Evolutionary conservation across 2,113 vertebrate species (phyloP).

Genomic region (Pithys albifrons): DNA sequence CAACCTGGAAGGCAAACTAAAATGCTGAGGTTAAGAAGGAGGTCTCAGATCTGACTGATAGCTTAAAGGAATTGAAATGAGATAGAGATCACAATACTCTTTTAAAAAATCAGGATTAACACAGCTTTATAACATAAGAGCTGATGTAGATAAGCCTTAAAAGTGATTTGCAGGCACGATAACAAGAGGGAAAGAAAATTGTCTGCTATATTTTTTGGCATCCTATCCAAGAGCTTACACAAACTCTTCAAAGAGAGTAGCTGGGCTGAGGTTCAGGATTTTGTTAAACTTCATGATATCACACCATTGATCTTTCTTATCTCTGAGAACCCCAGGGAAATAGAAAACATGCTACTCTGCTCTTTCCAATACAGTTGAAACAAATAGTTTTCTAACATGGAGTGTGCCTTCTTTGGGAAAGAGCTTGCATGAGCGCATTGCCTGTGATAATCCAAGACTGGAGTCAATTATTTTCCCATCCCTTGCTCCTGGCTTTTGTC

Average conservation of each 20-base stretch:
- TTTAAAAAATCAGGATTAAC: neutral
- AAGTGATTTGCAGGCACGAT: neutral
- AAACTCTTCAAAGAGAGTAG: neutral
- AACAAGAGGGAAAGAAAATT: neutral
- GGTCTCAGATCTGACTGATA: neutral
- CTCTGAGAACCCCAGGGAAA: neutral
- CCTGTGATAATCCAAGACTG: fast-evolving
- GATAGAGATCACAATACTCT: neutral
- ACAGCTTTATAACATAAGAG: neutral
- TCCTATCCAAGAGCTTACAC: neutral
- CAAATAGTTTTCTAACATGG: neutral
- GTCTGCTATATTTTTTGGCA: neutral
- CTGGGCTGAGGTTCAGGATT: neutral
- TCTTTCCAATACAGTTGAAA: neutral
- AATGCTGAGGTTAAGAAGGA: neutral
- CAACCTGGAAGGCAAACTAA: neutral
- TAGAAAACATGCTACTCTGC: neutral
- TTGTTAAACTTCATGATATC: neutral
- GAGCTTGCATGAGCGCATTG: neutral
- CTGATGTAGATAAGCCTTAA: neutral
- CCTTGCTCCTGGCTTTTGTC: neutral
- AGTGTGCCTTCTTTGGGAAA: neutral
- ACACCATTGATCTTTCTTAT: neutral
- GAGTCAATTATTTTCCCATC: neutral
- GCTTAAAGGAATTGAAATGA: neutral